Conservation (phyloP, 2,888 invertebrate species). For the Microdon myrmicae region DNA sequence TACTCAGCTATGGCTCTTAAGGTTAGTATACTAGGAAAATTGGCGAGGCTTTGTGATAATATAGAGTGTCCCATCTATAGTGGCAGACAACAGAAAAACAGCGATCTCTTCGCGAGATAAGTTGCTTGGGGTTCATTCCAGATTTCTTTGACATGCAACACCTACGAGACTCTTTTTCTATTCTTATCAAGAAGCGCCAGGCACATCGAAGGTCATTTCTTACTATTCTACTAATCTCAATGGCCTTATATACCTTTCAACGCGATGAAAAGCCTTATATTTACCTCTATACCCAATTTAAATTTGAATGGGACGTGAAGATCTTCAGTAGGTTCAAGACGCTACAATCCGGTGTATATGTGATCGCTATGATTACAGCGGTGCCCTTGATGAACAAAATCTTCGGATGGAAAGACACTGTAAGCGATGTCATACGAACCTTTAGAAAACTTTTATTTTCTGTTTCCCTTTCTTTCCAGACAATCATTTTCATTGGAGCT, state of each 20-base stretch:
- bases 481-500: constrained; percentile 79
- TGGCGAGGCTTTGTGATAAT: neutral
- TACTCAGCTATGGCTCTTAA: constrained; percentile 74
- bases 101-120: constrained; percentile 70
- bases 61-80: constrained; percentile 44
- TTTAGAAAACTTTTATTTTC: neutral
- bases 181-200: constrained; percentile 72
- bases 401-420: constrained; percentile 76
- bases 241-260: constrained; percentile 85
- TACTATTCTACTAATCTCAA: constrained; percentile 76
- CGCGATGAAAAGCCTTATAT: constrained; percentile 82
- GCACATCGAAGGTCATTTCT: constrained; percentile 73
- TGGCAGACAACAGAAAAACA: constrained; percentile 78
- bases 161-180: constrained; percentile 72
- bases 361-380: constrained; percentile 75
- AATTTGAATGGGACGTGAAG: constrained; percentile 77
- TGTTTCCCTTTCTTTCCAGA: constrained; percentile 60
- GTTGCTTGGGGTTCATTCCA: constrained; percentile 70
- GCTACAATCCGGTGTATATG: constrained; percentile 77
- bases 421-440: constrained; percentile 57
- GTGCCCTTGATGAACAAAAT: constrained; percentile 78
- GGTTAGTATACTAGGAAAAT: constrained; percentile 53
- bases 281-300: constrained; percentile 78
- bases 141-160: constrained; percentile 81
- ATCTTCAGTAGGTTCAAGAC: constrained; percentile 80